Evolutionary conservation across 2,888 invertebrate species (phyloP), one percentile per base, ranked within the genome.

Genomic region (Drosophila testacea): DNA sequence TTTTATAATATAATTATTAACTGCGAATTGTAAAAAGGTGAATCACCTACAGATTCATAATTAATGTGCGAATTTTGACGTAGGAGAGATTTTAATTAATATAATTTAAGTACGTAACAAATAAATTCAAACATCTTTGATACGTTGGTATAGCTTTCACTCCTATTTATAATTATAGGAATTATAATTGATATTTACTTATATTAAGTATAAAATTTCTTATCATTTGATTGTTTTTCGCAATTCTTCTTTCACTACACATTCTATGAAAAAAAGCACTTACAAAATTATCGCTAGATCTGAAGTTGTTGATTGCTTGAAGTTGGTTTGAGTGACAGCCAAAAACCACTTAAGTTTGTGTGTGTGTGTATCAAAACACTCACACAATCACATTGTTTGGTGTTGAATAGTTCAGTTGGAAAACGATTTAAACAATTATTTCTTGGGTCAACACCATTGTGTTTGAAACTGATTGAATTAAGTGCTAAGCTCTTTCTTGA

Each of bases 271-370:
- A 13, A 13, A 16, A 13, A 30, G 10, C 36, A 28, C 50, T 55
- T 34, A 30, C 3, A 34, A 68, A 68, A 55, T 60, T 7, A 55
- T 60, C 32, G 13, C 32, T 48, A 1, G 6, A 34, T 9, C 32
- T 56, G 41, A 69, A 50, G 30, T 44, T 51, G 56, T 42, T 27
- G 59, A 67, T 48, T 51, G 48, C 16, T 38, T 34, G 6, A 9
- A 36, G 27, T 44, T 13, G 38, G 10, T 59, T 47, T 46, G 30
- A 61, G 16, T 32, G 48, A 50, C 68, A 66, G 52, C 54, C 55
- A 54, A 56, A 72, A 66, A 61, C 32, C 39, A 61, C 67, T 67
- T 50, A 52, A 56, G 11, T n/a, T 6, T 22, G 22, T 22, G 22
- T 22, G 16, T 16, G 22, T 22, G 22, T 22, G 22, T 22, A 2